Evolutionary conservation across 1,140 invertebrate genomes (phyloP), one percentile per base, ranked within the genome.

Genomic region (Penaeus japonicus): DNA sequence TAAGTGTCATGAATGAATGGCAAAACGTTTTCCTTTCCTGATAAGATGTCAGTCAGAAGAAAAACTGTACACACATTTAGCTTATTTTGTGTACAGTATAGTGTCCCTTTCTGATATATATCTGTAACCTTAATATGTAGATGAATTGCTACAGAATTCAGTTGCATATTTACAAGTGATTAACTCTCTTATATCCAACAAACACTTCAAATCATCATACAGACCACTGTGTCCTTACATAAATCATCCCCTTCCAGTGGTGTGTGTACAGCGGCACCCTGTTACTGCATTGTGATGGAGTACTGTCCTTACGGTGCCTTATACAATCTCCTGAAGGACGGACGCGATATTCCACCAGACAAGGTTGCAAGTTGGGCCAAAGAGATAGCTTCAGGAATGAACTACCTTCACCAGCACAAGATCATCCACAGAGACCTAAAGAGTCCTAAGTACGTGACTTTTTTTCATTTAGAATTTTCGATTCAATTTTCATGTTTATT

Each of bases 401-500:
- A 96, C 91, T 99, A 99, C 93, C 94, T 99, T 54, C 98, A 99
- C 93, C 94, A 95, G 18, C 96, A 99, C 92, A 99, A 99, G 93
- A 99, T 99, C 89, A 99, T 99, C 92, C 98, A 99, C 91, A 94
- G 98, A 90, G 98, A 99, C 94, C 94, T 99, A 35, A 98, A 98
- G 93, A 98, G 97, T 93, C 97, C 97, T 55, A 98, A 99, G 97
- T 98, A 95, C 95, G 95, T 95, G 84, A 27, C 20, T 32, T 24
- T 73, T 81, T 0, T 27, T n/a, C 0, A 17, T 82, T 82, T 3
- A 32, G 59, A 53, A 55, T 12, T 59, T 78, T 5, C 75, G 32
- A 24, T 78, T 78, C 4, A 7, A 15, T 1, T 12, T 47, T 47
- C 1, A 47, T 47, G 4, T 15, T 47, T 0, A 47, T 47, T 47